Evolutionary conservation across 2,888 invertebrate genomes (phyloP).

Genomic region (Morinoia aosen): DNA sequence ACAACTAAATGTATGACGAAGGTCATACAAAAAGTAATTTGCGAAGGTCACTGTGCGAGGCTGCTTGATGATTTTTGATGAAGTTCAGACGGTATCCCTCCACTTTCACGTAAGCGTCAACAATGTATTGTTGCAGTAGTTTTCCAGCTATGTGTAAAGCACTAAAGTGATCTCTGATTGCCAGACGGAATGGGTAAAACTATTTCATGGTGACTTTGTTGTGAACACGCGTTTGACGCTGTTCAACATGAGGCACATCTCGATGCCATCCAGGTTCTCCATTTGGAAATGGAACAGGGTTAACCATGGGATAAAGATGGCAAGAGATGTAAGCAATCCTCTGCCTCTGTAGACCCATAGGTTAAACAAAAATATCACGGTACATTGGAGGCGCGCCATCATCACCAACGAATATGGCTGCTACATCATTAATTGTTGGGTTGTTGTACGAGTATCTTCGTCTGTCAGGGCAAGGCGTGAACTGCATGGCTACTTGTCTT

Average conservation of each 20-base stretch:
- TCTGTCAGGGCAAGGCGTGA: background rate
- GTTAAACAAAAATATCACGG: too few relatives aligned
- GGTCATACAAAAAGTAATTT: too few relatives aligned
- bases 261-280: too few relatives aligned
- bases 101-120: conserved; percentile 49
- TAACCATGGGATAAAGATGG: too few relatives aligned
- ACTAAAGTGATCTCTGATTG: too few relatives aligned
- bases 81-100: conserved; percentile 48
- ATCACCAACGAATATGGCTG: background rate
- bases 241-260: conserved; percentile 6
- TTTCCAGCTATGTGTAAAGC: background rate
- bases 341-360: too few relatives aligned
- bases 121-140: conserved; percentile 49
- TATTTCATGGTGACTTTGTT: conserved; percentile 49
- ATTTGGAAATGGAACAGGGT: too few relatives aligned
- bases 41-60: too few relatives aligned
- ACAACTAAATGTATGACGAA: too few relatives aligned
- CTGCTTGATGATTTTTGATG: too few relatives aligned
- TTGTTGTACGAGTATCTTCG: background rate
- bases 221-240: conserved; percentile 22
- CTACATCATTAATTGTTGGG: background rate
- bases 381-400: conserved; percentile 1
- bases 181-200: conserved; percentile 40
- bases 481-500: background rate
- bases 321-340: too few relatives aligned